Percentiles rank a stretch among this genome's conserved stretches.
phyloP scores from a whole-genome alignment of 2,113 vertebrate genomes.

The Leptosomus discolor region DNA sequence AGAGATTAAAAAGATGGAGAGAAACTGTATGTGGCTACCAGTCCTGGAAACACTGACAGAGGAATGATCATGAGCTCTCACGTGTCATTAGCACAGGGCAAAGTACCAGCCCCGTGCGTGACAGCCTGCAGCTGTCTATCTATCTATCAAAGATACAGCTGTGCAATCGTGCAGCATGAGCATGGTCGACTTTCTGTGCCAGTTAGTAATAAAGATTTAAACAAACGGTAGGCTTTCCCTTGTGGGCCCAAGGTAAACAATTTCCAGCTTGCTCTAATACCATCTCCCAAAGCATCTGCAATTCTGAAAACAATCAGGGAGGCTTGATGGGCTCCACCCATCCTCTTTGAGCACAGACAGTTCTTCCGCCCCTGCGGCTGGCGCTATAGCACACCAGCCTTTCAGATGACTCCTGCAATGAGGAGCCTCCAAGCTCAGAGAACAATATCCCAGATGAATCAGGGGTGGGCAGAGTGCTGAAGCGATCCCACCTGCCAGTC shows the following conservation, averaged over 20 bases:
- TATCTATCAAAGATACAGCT: neutral
- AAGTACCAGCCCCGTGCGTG: rapidly evolving
- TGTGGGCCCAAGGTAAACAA: neutral
- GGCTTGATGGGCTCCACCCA: neutral
- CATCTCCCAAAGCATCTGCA: neutral
- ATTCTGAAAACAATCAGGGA: neutral
- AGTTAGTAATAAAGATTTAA: neutral
- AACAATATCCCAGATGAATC: neutral
- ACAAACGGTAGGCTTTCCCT: neutral
- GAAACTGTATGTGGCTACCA: neutral
- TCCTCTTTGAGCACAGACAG: too few relatives aligned
- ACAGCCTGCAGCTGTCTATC: too few relatives aligned
- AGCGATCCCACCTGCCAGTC: neutral
- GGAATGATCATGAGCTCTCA: neutral
- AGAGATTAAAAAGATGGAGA: neutral
- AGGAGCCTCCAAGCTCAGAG: neutral
- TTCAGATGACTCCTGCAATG: too few relatives aligned
- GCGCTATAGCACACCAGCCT: neutral
- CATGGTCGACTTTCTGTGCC: rapidly evolving
- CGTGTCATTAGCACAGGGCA: neutral
- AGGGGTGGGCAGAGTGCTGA: neutral
- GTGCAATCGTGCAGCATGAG: rapidly evolving
- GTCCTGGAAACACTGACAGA: neutral
- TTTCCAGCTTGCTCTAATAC: neutral
- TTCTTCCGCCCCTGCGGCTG: neutral